Percentiles rank a stretch among this genome's conserved stretches.
Evolutionary conservation across 2,888 invertebrate genomes (phyloP).

Genomic region (Malachius bipustulatus): DNA sequence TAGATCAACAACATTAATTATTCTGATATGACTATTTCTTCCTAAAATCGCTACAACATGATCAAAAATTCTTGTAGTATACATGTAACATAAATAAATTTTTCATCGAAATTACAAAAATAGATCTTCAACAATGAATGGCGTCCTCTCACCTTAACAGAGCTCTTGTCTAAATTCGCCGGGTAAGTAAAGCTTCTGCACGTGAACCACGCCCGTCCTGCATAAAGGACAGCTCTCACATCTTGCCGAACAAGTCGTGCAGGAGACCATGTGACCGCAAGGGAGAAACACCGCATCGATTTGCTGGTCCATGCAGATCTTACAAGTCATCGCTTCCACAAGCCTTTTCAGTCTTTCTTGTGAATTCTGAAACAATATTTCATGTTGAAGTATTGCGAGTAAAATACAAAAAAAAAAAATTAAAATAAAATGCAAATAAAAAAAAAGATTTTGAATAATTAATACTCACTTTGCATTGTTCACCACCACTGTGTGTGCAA

Average conservation of each 20-base stretch:
- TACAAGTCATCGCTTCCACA: constrained; percentile 64
- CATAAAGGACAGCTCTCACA: constrained; percentile 68
- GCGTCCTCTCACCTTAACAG: constrained; percentile 12
- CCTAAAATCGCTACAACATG: constrained; percentile 15
- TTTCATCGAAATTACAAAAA: constrained; percentile 14
- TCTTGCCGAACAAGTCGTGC: constrained; percentile 60
- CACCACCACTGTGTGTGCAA: constrained; percentile 24
- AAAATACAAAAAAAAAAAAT: too few relatives aligned
- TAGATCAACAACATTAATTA: too few relatives aligned
- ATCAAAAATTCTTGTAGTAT: too few relatives aligned
- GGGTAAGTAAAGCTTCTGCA: constrained; percentile 60
- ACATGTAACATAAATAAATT: constrained; percentile 15
- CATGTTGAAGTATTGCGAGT: too few relatives aligned
- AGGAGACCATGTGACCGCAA: constrained; percentile 80
- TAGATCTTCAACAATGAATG: constrained; percentile 8
- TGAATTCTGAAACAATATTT: constrained; percentile 40
- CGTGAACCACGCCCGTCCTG: constrained; percentile 54
- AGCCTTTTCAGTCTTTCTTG: constrained; percentile 43
- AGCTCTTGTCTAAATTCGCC: constrained; percentile 40
- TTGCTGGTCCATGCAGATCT: constrained; percentile 76
- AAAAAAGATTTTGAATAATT: constrained; percentile 3
- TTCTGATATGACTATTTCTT: constrained; percentile 14
- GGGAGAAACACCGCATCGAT: constrained; percentile 78
- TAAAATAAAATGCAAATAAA: too few relatives aligned
- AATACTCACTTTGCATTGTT: constrained; percentile 31